Percentiles rank a stretch among this genome's conserved stretches.
These are phyloP conservation scores for Euleptes europaea DNA, from an alignment of 2,113 vertebrate species.

Conservation along the genomic window DNA sequence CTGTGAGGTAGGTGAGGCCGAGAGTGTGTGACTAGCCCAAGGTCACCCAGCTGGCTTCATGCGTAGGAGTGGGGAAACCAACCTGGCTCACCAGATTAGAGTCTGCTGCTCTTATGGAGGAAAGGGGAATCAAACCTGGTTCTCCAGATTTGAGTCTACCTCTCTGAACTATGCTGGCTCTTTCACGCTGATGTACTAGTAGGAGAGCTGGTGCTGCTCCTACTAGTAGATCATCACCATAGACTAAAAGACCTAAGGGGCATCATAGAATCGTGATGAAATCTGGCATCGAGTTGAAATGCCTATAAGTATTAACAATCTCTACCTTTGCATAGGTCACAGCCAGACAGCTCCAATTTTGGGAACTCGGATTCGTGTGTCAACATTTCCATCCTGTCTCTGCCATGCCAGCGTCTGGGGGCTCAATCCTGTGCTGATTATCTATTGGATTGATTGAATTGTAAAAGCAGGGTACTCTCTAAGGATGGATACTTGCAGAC, in stretches of 20 bases:
- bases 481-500: neutral
- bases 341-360: neutral
- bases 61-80: too few species aligned
- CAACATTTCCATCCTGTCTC: neutral
- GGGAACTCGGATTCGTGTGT: neutral
- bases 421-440: neutral
- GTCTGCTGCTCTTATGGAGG: too few species aligned
- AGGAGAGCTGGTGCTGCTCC: neutral
- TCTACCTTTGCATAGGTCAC: neutral
- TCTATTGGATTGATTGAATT: neutral
- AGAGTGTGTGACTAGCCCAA: too few species aligned
- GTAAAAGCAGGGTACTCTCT: neutral
- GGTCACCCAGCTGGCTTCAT: too few species aligned
- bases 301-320: neutral
- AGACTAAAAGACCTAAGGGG: neutral
- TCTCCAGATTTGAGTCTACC: too few species aligned
- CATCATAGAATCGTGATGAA: neutral
- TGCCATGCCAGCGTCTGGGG: neutral
- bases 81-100: too few species aligned
- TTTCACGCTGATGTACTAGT: too few species aligned
- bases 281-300: accelerated
- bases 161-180: too few species aligned
- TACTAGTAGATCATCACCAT: neutral
- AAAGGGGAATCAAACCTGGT: too few species aligned
- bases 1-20: too few species aligned